A percentile compares a stretch with the other conserved stretches of the same genome.
phyloP scores from a whole-genome alignment of 23 tunicate species.

The Ascidia mentula region DNA sequence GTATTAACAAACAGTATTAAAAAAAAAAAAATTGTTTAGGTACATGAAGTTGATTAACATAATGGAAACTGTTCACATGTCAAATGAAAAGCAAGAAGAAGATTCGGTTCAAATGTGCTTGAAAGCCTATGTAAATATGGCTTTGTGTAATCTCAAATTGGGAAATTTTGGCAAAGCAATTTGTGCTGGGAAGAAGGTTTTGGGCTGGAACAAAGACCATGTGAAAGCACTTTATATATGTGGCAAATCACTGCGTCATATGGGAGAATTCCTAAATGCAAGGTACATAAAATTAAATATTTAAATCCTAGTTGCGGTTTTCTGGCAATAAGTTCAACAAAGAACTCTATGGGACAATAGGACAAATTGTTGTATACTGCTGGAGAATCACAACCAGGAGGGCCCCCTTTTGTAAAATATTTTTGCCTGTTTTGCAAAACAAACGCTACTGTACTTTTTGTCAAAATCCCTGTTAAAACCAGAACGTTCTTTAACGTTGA shows the following conservation, averaged over 20 bases:
- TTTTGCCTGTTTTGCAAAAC: too few species aligned
- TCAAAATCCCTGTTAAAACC: too few species aligned
- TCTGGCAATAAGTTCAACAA: too few species aligned
- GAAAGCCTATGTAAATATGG: conserved; percentile 72
- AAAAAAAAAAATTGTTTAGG: too few species aligned
- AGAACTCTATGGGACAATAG: too few species aligned
- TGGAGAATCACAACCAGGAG: too few species aligned
- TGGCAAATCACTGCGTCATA: conserved; percentile 67
- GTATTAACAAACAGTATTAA: too few species aligned
- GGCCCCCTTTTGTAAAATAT: too few species aligned
- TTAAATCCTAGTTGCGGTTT: too few species aligned
- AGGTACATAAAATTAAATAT: conserved; percentile 29
- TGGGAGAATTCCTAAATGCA: conserved; percentile 40
- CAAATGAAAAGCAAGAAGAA: conserved; percentile 55
- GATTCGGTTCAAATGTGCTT: conserved; percentile 23
- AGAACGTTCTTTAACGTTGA: too few species aligned
- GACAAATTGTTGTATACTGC: too few species aligned
- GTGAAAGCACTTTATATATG: conserved; percentile 80
- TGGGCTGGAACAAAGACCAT: conserved; percentile 47
- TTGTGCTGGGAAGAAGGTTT: conserved; percentile 48
- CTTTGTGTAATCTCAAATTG: conserved; percentile 55
- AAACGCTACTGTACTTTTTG: too few species aligned
- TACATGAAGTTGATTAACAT: conserved; percentile 67
- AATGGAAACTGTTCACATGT: conserved; percentile 51
- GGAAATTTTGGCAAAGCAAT: conserved; percentile 79